Base-by-base conservation (phyloP, 2,888 invertebrate genomes). In the Catocala sponsa region DNA sequence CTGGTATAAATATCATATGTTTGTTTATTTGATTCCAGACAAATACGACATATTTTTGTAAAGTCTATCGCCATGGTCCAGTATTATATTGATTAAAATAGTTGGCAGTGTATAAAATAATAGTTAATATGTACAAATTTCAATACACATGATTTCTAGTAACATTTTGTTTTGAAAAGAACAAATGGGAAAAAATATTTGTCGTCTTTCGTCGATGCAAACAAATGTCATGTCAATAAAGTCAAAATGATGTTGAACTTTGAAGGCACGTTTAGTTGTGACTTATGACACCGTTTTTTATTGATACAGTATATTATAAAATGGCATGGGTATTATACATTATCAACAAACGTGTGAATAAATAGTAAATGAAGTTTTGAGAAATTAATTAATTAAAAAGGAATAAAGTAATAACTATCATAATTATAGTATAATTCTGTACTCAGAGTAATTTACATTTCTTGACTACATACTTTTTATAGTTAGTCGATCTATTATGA, bases 1-100 rank as follows among this genome's bases (percentile, higher is more conserved):
- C 84, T 84, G 11, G 86, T 88, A 70, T 84, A 94, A 76, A 94
- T 90, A 87, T 94, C 90, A 47, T 78, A 88, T 13, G 83, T 82
- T 78, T 82, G 77, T 83, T 87, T 84, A 67, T 84, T 84, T 56
- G 81, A 61, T 74, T 85, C 81, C 2, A 94, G 84, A 70, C 94
- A 94, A 57, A 92, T 76, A 70, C 94, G 88, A 81, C 94, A 94
- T 72, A 92, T 87, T 77, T 78, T 79, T 53, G 83, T 77, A 64
- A 92, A 86, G 71, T 93, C 87, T 86, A 91, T 83, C 15, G 63
- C 72, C 70, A 75, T 78, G 10, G 32, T 68, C 35, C 6, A n/a
- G 35, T 25, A 35, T 48, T 25, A 43, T 5, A n/a, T 43, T 53
- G 9, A 58, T 2, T 43, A 33, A 53, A 50, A 5, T 15, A 35